A percentile compares a stretch with the other conserved stretches of the same genome.
Evolutionary conservation across 2,113 vertebrate genomes (phyloP).

Genomic region (Synodontis membranacea): DNA sequence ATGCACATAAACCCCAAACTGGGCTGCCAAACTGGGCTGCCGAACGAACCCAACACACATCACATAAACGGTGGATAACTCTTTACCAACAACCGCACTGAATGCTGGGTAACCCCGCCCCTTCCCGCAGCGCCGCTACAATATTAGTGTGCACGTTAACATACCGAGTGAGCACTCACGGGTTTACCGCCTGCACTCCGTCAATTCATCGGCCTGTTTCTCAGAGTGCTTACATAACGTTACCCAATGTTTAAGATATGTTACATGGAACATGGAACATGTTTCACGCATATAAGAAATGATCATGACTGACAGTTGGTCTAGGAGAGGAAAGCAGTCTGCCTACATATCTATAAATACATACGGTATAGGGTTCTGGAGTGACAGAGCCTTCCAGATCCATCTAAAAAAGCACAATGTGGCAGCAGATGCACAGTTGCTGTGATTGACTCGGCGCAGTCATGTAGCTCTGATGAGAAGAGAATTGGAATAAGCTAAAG

Average conservation of each 20-base stretch:
- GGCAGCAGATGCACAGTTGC: not conserved
- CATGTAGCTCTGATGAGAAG: not conserved
- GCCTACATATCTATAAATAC: constrained; percentile 45
- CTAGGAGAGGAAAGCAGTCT: constrained; percentile 13
- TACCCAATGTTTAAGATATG: constrained; percentile 48
- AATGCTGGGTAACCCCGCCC: too few species aligned
- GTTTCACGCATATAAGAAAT: constrained; percentile 18
- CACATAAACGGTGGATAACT: too few species aligned
- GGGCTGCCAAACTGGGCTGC: too few species aligned
- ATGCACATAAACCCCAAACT: too few species aligned
- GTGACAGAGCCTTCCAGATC: constrained; percentile 16
- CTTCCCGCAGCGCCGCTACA: too few species aligned
- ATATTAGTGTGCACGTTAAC: too few species aligned
- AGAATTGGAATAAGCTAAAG: not conserved
- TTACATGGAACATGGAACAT: constrained; percentile 26
- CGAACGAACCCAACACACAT: too few species aligned
- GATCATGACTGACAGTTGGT: constrained; percentile 31
- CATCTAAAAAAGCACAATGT: not conserved
- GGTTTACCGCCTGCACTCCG: not conserved
- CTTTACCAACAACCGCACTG: too few species aligned
- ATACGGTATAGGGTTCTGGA: constrained; percentile 3
- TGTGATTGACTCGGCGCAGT: not conserved
- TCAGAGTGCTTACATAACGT: constrained; percentile 39
- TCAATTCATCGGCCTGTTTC: constrained; percentile 21
- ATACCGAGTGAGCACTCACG: not conserved